Conservation (phyloP, 1,140 invertebrate species). For the Bombus superbus region DNA sequence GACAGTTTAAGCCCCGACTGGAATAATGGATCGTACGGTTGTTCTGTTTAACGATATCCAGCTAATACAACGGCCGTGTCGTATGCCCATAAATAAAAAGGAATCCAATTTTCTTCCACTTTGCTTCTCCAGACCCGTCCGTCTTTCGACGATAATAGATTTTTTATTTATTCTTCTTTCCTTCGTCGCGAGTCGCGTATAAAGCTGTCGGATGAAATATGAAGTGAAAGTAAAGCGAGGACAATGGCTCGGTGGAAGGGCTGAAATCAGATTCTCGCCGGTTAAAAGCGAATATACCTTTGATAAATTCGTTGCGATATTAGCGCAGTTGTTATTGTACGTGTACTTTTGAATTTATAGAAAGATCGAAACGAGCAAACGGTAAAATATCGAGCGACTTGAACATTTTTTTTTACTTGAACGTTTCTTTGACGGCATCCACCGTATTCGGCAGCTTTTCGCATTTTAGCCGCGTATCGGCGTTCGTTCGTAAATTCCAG, state of each 20-base stretch:
- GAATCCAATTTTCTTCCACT: constrained; percentile 48
- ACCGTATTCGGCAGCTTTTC: neutral
- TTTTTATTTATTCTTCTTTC: neutral
- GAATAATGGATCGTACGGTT: constrained; percentile 56
- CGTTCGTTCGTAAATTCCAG: neutral
- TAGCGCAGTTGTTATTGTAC: too few relatives aligned
- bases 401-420: neutral
- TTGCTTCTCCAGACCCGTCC: constrained; percentile 14
- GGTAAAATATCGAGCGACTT: too few relatives aligned
- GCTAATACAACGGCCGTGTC: constrained; percentile 30
- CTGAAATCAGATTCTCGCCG: too few relatives aligned
- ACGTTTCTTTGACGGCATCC: too few relatives aligned
- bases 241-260: neutral
- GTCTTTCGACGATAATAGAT: neutral
- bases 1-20: constrained; percentile 54
- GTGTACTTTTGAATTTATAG: too few relatives aligned
- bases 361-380: too few relatives aligned
- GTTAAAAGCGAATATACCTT: neutral
- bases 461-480: neutral
- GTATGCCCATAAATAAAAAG: constrained; percentile 42
- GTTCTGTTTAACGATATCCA: constrained; percentile 54
- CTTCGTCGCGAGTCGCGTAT: neutral
- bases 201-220: neutral
- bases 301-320: neutral
- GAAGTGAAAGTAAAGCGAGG: neutral